Base-by-base conservation (phyloP, 2,888 invertebrate genomes). In the Sarcophaga carnaria region DNA sequence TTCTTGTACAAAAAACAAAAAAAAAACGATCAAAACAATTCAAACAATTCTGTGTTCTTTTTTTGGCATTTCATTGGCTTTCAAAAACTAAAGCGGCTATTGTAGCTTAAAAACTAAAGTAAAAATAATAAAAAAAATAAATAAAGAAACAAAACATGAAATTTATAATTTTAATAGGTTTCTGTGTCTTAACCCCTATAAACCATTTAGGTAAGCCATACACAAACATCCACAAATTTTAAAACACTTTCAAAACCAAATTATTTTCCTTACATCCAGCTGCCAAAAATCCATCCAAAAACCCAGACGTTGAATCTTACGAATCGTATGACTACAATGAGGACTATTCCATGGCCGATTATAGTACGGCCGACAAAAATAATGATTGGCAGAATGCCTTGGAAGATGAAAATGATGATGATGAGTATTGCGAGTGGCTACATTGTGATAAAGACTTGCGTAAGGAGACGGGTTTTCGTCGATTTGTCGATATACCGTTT, bases 361-460 rank as follows among this genome's bases (percentile, higher is more conserved):
- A 84, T n/a, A 78, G 67, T 27, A 6, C 27, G 2, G 0, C 14
- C 0, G 66, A 75, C 3, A 63, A 60, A 4, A 62, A 37, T 11
- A 2, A 25, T 1, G 87, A 89, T 70, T 20, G 88, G 20, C 67
- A 71, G 6, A 69, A 86, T 27, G 76, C 77, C n/a, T 71, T 89
- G 1, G 80, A 88, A 12, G 92, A 92, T 76, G 92, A 92, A 78
- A 86, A 89, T 47, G 89, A 90, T 37, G 89, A 83, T 0, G 89
- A 92, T 60, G 79, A 88, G 67, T 90, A 89, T 47, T 86, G 85
- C 27, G 89, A 74, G 54, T 92, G 92, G 92, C 88, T 91, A 22
- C 89, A 88, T 11, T 92, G 92, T 62, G 92, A 92, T 76, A 91
- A 92, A 20, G 90, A 91, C 78, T 79, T 92, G 20, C 87, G 89